Conservation (phyloP, 2,888 invertebrate genomes). For the Lutraria lutraria region DNA sequence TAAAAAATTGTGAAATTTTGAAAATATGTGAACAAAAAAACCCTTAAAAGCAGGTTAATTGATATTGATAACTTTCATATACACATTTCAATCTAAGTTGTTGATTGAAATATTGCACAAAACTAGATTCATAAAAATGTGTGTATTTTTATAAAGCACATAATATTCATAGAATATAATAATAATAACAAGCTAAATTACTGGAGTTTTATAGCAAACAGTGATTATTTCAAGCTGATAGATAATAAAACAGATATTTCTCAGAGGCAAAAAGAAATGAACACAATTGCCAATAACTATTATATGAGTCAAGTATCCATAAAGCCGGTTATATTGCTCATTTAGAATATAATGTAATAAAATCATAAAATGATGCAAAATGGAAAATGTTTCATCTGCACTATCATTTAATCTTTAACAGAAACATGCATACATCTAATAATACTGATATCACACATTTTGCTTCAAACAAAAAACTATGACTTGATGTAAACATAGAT, state of each 20-base stretch:
- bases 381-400: background rate
- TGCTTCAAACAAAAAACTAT: background rate
- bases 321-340: background rate
- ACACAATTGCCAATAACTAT: background rate
- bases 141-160: too few species aligned
- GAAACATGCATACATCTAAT: background rate
- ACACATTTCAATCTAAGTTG: too few species aligned
- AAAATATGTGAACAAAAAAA: too few species aligned
- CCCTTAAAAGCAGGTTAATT: too few species aligned
- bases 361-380: background rate
- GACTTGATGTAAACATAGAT: conserved; percentile 1
- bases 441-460: background rate
- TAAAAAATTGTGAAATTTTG: too few species aligned
- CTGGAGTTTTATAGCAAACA: background rate
- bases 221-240: background rate
- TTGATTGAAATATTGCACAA: too few species aligned
- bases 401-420: background rate
- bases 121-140: too few species aligned
- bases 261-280: background rate
- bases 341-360: background rate
- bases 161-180: too few species aligned
- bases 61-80: too few species aligned
- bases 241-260: conserved; percentile 4
- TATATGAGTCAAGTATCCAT: background rate
- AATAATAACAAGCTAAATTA: too few species aligned